A percentile compares a stretch with the other conserved stretches of the same genome.
These are phyloP conservation scores for Cremastinae sp. DNA, from an alignment of 2,888 invertebrate genomes.

Conservation along the genomic window DNA sequence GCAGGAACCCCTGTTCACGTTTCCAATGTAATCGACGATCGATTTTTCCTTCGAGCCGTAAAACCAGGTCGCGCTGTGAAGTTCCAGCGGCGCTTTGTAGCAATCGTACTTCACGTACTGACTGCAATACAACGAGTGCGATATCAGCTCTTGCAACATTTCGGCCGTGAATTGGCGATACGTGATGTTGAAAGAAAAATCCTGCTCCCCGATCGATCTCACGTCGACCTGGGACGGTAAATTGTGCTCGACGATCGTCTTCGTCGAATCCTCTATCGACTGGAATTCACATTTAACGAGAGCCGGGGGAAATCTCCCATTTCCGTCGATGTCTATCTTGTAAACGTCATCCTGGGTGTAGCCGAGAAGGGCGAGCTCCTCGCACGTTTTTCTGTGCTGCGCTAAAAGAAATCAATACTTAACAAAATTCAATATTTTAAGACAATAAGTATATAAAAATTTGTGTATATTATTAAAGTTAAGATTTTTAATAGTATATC, in stretches of 20 bases:
- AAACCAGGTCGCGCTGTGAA: constrained; percentile 95
- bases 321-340: constrained; percentile 96
- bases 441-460: constrained; percentile 1
- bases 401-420: constrained; percentile 81
- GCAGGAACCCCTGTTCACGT: constrained; percentile 84
- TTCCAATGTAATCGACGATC: constrained; percentile 90
- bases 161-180: constrained; percentile 94
- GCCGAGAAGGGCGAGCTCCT: constrained; percentile 93
- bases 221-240: constrained; percentile 95
- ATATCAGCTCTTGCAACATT: constrained; percentile 94
- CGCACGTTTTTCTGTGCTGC: constrained; percentile 94
- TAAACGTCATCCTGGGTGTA: constrained; percentile 95
- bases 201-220: constrained; percentile 88
- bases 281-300: constrained; percentile 96
- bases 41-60: constrained; percentile 89
- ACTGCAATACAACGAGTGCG: constrained; percentile 93
- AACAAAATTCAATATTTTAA: background rate
- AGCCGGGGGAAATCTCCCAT: constrained; percentile 94
- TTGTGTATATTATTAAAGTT: no score
- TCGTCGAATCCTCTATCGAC: constrained; percentile 91
- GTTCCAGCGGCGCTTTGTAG: constrained; percentile 91
- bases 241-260: constrained; percentile 95
- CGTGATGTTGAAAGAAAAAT: constrained; percentile 92
- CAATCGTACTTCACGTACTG: constrained; percentile 96
- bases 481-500: no score